Evolutionary conservation across 2,888 invertebrate species (phyloP), one percentile per base, ranked within the genome.

Genomic region (Eupithecia dodoneata): DNA sequence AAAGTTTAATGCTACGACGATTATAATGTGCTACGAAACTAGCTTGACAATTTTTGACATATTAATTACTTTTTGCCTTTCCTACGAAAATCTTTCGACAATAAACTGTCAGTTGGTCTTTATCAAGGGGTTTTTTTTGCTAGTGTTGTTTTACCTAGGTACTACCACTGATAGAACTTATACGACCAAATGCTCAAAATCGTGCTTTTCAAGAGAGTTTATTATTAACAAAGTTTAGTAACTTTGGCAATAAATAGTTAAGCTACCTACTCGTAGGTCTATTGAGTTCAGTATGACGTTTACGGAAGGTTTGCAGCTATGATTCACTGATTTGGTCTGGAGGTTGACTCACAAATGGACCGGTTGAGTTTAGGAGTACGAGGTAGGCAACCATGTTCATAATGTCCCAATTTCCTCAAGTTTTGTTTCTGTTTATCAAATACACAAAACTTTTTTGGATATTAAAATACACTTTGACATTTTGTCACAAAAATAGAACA

Each of bases 261-360:
- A 59, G 15, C 13, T 59, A 55, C n/a, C 3, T 55, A 55, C 18
- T 9, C 59, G 10, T 63, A 59, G 10, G 18, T 30, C 12, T 30
- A 30, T 59, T 18, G 59, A 59, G 59, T 59, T 63, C 18, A 10
- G 59, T 59, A 63, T 12, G 63, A 12, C 30, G 13, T 7, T 15
- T 13, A 44, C n/a, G 18, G 18, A 18, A 18, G 55, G 69, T 65
- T 49, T 63, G 49, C 30, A 63, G 30, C 30, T 63, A 79, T 82
- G 81, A 82, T 73, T 82, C 82, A 82, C 76, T 75, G 63, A 10
- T 66, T 55, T 71, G 65, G 74, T 74, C 78, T 59, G 69, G 71
- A 73, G 41, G 67, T 77, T 82, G 80, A 82, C 63, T 82, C 82
- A 81, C 76, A 18, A 63, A 66, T 69, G 69, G 76, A 80, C 81